Percentiles rank a stretch among this genome's conserved stretches.
Evolutionary conservation across 2,797 vertebrate genomes (phyloP).

Genomic region (Garrulus glandarius): DNA sequence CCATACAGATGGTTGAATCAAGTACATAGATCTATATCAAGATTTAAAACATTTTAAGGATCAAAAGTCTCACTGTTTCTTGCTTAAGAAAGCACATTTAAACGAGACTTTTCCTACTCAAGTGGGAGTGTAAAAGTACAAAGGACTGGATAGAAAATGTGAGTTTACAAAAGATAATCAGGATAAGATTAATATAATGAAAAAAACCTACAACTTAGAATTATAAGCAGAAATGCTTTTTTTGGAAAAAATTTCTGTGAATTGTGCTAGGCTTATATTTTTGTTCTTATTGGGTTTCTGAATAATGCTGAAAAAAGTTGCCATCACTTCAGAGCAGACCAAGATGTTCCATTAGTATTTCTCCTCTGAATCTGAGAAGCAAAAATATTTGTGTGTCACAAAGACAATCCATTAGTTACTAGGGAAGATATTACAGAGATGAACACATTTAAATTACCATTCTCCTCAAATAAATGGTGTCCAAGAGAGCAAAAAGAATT

Average conservation of each 20-base stretch:
- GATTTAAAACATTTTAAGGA: not conserved
- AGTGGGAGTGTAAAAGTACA: not conserved
- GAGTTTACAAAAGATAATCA: not conserved
- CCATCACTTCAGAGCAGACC: not conserved
- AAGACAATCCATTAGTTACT: conserved; percentile 34
- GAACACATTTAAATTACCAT: not conserved
- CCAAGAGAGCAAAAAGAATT: not conserved
- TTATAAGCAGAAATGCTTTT: not conserved
- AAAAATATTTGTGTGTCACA: conserved; percentile 49
- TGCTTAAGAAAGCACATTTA: not conserved
- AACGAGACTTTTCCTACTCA: not conserved
- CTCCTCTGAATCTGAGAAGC: not conserved
- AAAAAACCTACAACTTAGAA: not conserved
- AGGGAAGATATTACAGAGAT: conserved; percentile 35
- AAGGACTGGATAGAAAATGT: not conserved
- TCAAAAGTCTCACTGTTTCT: not conserved
- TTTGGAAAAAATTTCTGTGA: not conserved
- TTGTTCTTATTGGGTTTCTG: not conserved
- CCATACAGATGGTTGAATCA: not conserved
- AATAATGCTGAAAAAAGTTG: not conserved
- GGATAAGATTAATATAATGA: not conserved
- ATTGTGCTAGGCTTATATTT: not conserved
- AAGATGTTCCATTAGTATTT: conserved; percentile 13
- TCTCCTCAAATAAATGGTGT: not conserved
- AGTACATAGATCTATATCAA: not conserved